These are phyloP conservation scores for Peromyscus californicus DNA, from an alignment of 2,113 vertebrate genomes.

Conservation along the genomic window DNA sequence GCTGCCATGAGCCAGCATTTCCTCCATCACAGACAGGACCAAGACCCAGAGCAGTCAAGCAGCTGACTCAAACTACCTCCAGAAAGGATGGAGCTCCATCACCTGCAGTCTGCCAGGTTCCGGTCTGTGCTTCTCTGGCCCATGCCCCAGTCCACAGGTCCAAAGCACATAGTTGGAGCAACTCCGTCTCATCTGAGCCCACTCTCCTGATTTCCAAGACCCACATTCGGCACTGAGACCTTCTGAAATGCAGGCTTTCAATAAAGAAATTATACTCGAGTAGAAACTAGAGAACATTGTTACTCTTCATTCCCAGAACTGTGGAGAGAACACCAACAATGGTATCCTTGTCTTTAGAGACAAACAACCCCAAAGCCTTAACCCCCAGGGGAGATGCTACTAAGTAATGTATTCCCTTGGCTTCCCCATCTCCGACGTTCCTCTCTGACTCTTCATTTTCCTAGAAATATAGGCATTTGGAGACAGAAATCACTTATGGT, in stretches of 20 bases:
- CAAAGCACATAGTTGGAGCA: neutral
- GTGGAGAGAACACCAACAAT: constrained; percentile 61
- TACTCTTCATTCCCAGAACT: constrained; percentile 42
- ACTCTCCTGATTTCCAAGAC: constrained; percentile 53
- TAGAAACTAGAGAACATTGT: constrained; percentile 61
- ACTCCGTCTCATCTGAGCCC: neutral
- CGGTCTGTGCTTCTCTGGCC: neutral
- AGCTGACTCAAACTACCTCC: neutral
- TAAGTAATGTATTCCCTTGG: constrained; percentile 54
- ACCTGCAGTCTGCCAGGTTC: neutral
- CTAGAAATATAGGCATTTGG: constrained; percentile 45
- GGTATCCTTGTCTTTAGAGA: constrained; percentile 66
- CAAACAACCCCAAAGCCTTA: constrained; percentile 66
- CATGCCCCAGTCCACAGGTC: neutral
- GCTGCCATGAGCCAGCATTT: neutral
- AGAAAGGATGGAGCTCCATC: neutral
- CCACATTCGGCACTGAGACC: constrained; percentile 37
- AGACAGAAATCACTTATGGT: constrained; percentile 5
- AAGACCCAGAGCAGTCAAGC: constrained; percentile 1
- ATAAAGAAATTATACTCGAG: constrained; percentile 46
- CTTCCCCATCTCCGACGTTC: constrained; percentile 57
- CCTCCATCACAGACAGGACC: neutral
- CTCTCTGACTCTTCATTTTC: constrained; percentile 57
- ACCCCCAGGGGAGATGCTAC: constrained; percentile 64
- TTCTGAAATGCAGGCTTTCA: constrained; percentile 69